These are phyloP conservation scores for Alsophila aescularia DNA, from an alignment of 2,888 invertebrate genomes.

Conservation along the genomic window DNA sequence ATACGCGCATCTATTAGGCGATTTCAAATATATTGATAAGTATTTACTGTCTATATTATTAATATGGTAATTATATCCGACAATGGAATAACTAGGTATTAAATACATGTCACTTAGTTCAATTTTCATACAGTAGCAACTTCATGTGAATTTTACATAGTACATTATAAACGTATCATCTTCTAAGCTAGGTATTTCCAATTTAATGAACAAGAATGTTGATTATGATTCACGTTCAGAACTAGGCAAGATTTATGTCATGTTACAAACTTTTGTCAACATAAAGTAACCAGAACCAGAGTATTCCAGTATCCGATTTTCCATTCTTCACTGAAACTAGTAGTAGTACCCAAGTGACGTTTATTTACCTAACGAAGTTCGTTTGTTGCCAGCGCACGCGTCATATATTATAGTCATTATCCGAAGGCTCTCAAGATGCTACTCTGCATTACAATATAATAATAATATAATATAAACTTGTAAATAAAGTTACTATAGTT, in stretches of 20 bases:
- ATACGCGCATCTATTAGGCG: slow-evolving; percentile 32
- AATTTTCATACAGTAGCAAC: slow-evolving; percentile 8
- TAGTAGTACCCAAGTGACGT: background rate
- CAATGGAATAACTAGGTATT: slow-evolving; percentile 49
- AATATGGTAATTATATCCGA: slow-evolving; percentile 36
- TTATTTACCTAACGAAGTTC: slow-evolving; percentile 11
- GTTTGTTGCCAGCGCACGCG: slow-evolving; percentile 66
- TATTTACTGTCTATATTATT: slow-evolving; percentile 28
- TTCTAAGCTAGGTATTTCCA: slow-evolving; percentile 4
- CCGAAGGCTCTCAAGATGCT: slow-evolving; percentile 75
- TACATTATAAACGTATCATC: slow-evolving; percentile 3
- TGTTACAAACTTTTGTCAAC: background rate
- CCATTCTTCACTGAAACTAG: no score
- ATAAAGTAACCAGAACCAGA: no score
- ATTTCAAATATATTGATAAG: slow-evolving; percentile 30
- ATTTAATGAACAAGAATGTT: background rate
- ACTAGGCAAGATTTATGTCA: background rate
- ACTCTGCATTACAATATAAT: slow-evolving; percentile 75
- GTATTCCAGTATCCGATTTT: no score
- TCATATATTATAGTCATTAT: slow-evolving; percentile 63
- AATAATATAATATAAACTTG: slow-evolving; percentile 67
- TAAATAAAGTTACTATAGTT: slow-evolving; percentile 82
- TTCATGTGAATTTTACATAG: slow-evolving; percentile 14
- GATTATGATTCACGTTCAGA: background rate
- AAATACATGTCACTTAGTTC: slow-evolving; percentile 1